Evolutionary conservation across 2,888 invertebrate genomes (phyloP).

Genomic region (Eristalis intricaria): DNA sequence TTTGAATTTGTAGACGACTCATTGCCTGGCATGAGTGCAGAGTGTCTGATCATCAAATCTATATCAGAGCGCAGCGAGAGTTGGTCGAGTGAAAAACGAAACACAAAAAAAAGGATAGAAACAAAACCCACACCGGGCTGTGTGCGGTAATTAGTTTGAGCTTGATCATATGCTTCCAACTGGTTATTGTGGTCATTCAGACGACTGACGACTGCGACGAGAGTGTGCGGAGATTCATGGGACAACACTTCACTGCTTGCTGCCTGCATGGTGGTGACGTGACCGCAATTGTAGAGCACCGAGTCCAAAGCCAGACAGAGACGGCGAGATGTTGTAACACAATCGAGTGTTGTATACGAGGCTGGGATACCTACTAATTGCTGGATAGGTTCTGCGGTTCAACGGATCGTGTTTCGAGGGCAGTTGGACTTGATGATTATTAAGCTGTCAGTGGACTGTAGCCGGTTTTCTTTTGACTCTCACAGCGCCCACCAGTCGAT

Average conservation of each 20-base stretch:
- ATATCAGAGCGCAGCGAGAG: slow-evolving; percentile 29
- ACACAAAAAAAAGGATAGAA: no score
- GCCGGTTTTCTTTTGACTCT: background rate
- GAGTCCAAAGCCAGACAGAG: background rate
- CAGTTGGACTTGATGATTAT: background rate
- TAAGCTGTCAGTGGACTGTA: background rate
- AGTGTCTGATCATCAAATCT: slow-evolving; percentile 64
- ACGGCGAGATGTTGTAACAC: slow-evolving; percentile 13
- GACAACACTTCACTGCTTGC: slow-evolving; percentile 14
- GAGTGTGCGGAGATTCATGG: slow-evolving; percentile 34
- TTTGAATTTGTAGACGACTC: slow-evolving; percentile 61
- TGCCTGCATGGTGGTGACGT: slow-evolving; percentile 24
- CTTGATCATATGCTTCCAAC: slow-evolving; percentile 53
- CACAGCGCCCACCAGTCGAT: no score
- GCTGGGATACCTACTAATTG: slow-evolving; percentile 5
- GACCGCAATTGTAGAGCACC: slow-evolving; percentile 47
- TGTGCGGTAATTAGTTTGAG: slow-evolving; percentile 55
- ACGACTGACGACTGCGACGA: background rate
- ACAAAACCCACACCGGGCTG: slow-evolving; percentile 22
- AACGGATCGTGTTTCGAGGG: slow-evolving; percentile 19
- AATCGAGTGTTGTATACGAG: background rate
- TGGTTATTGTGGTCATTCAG: slow-evolving; percentile 44
- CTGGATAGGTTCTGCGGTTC: slow-evolving; percentile 23
- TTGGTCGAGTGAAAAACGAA: slow-evolving; percentile 57
- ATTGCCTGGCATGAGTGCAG: slow-evolving; percentile 52